Evolutionary conservation across 2,113 vertebrate species (phyloP).

Genomic region (Leptosomus discolor): DNA sequence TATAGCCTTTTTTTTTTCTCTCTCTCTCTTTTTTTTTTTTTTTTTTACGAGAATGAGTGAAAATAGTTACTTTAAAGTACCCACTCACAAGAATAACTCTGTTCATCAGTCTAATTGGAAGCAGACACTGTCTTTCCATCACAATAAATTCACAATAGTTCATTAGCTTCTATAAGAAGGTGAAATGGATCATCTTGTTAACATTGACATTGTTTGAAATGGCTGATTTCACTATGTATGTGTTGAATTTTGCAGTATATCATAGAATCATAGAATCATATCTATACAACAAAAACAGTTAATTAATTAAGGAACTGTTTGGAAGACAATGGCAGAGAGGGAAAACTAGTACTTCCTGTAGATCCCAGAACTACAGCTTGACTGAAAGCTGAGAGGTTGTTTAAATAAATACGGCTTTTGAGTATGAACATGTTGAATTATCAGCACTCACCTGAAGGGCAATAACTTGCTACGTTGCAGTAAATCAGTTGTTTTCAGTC

Average conservation of each 20-base stretch:
- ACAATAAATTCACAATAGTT: constrained; percentile 64
- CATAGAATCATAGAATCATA: no score
- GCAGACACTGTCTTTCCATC: constrained; percentile 54
- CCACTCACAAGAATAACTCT: constrained; percentile 53
- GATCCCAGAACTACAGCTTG: not conserved
- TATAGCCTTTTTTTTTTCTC: not conserved
- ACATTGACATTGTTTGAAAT: constrained; percentile 29
- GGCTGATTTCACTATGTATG: not conserved
- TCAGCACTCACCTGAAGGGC: not conserved
- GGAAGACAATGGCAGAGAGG: not conserved
- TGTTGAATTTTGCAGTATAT: not conserved
- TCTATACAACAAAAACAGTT: not conserved
- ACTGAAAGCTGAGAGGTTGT: not conserved
- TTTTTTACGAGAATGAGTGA: not conserved
- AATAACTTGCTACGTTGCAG: not conserved
- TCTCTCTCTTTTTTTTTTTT: not conserved
- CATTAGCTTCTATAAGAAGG: constrained; percentile 57
- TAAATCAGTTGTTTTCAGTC: not conserved
- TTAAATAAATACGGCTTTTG: not conserved
- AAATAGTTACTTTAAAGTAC: constrained; percentile 71
- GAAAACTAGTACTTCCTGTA: not conserved
- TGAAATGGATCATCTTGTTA: constrained; percentile 56
- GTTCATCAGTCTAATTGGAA: constrained; percentile 66
- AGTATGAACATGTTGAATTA: not conserved
- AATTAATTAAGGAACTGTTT: not conserved